A percentile compares a stretch with the other conserved stretches of the same genome.
Evolutionary conservation across 2,888 invertebrate genomes (phyloP).

Genomic region (Caenorhabditis afra): DNA sequence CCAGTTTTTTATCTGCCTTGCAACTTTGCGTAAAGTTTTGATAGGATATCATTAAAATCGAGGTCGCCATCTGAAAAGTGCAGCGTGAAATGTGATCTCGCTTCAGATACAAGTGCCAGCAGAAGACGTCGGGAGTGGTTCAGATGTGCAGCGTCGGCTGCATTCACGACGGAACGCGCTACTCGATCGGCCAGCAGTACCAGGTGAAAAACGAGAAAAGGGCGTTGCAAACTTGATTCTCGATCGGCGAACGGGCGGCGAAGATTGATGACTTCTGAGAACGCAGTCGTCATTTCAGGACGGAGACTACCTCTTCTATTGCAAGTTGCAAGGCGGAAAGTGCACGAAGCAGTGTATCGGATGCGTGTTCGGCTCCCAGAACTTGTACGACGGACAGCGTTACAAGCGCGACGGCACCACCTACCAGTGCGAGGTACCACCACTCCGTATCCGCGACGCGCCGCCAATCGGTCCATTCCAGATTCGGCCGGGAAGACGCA

Average conservation of each 20-base stretch:
- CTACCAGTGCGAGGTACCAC: conserved; percentile 77
- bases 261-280: conserved; percentile 4
- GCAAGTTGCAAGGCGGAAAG: conserved; percentile 73
- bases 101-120: conserved; percentile 76
- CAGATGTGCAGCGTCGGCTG: conserved; percentile 78
- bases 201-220: conserved; percentile 64
- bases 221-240: conserved; percentile 19
- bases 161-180: conserved; percentile 70
- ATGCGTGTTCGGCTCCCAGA: conserved; percentile 68
- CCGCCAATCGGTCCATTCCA: conserved; percentile 25
- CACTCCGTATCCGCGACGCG: not conserved
- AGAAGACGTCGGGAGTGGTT: conserved; percentile 72
- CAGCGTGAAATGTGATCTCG: conserved; percentile 3
- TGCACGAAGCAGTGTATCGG: conserved; percentile 76
- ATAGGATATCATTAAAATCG: conserved; percentile 7
- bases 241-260: conserved; percentile 23
- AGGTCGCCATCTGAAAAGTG: conserved; percentile 16
- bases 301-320: conserved; percentile 78
- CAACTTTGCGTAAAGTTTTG: conserved; percentile 17
- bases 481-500: conserved; percentile 70
- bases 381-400: conserved; percentile 76
- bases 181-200: conserved; percentile 75
- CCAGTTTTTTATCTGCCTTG: conserved; percentile 6
- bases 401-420: conserved; percentile 72
- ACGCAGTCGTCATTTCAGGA: conserved; percentile 65